Conservation (phyloP, 2,888 invertebrate species). For the Salticus scenicus region DNA sequence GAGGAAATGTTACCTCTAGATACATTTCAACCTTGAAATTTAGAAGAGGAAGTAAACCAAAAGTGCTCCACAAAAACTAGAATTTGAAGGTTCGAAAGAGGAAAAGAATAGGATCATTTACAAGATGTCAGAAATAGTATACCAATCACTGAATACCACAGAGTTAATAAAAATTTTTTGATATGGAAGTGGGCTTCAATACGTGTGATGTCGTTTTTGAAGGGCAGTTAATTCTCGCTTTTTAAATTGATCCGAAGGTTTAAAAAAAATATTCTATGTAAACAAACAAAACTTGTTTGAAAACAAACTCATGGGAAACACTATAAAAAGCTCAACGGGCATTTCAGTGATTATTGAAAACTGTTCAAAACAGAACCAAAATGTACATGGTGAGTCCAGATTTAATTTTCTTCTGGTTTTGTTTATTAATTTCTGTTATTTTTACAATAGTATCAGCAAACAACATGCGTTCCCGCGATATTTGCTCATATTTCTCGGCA, state of each 20-base stretch:
- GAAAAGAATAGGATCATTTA: neutral
- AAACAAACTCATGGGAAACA: neutral
- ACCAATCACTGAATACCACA: neutral
- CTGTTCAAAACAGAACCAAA: too few relatives aligned
- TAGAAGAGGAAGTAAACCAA: neutral
- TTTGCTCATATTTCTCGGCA: too few relatives aligned
- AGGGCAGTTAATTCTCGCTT: neutral
- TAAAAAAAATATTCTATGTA: neutral
- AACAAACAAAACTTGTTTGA: conserved; percentile 1
- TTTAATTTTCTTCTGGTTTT: too few relatives aligned
- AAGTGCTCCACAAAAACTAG: neutral
- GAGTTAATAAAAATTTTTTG: neutral
- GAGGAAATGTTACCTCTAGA: neutral
- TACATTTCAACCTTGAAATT: neutral
- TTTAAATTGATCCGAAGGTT: neutral
- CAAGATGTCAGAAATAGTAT: neutral
- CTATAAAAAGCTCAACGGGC: neutral
- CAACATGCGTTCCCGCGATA: too few relatives aligned
- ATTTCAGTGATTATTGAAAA: too few relatives aligned
- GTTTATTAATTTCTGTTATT: too few relatives aligned
- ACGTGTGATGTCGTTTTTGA: neutral
- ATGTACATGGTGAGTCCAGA: too few relatives aligned
- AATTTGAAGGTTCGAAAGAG: neutral
- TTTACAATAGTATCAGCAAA: too few relatives aligned
- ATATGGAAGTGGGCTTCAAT: neutral